Evolutionary conservation across 2,797 vertebrate species (phyloP).

Genomic region (Mormyrus hasselquistii): DNA sequence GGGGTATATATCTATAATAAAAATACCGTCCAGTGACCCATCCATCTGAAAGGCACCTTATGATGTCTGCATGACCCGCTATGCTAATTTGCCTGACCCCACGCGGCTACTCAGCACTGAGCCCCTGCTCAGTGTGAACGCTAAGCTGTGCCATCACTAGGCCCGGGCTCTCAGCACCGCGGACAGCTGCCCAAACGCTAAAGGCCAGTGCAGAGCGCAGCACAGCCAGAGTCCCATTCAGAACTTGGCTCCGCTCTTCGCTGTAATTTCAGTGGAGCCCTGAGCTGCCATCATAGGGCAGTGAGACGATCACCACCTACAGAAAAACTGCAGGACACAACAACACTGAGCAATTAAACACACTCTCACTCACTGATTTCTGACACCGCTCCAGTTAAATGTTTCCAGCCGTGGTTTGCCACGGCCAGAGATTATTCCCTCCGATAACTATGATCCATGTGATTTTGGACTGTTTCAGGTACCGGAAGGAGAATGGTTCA

Average conservation of each 20-base stretch:
- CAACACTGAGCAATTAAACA: conserved; percentile 37
- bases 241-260: background rate
- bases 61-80: background rate
- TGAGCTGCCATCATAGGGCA: background rate
- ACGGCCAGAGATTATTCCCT: background rate
- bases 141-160: background rate
- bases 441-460: background rate
- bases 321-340: background rate
- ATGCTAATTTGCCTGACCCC: background rate
- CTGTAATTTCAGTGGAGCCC: conserved; percentile 23
- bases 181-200: conserved; percentile 48
- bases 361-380: conserved; percentile 37
- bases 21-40: background rate
- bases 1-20: background rate
- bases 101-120: background rate
- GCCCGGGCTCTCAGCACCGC: conserved; percentile 42
- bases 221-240: conserved; percentile 10
- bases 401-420: conserved; percentile 29
- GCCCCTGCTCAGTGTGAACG: background rate
- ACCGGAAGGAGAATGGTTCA: background rate
- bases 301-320: background rate
- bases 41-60: background rate
- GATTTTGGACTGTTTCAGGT: background rate
- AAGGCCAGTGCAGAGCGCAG: background rate
- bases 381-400: conserved; percentile 36